A percentile compares a stretch with the other conserved stretches of the same genome.
phyloP scores from a whole-genome alignment of 2,888 invertebrate species.

The Doris montereyensis region DNA sequence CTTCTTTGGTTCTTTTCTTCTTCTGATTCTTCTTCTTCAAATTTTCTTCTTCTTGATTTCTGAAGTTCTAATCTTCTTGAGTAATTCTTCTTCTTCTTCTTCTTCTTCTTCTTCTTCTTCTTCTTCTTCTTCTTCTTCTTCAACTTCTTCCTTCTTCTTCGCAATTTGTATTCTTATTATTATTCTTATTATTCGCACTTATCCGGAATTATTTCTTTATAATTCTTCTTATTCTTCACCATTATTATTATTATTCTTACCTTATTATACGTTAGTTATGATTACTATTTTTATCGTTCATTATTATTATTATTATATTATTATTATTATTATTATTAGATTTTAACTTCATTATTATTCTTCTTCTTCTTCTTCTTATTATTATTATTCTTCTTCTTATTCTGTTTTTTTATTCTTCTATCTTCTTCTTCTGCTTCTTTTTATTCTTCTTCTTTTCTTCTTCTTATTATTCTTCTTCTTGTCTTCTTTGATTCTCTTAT shows the following conservation, averaged over 20 bases:
- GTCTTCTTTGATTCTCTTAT: constrained; percentile 11
- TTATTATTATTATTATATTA: too few species aligned
- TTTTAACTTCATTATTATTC: constrained; percentile 6
- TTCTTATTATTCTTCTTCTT: neutral
- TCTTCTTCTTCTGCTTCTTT: too few species aligned
- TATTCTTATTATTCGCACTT: constrained; percentile 20
- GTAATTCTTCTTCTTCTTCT: neutral
- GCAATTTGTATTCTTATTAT: neutral
- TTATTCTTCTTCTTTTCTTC: too few species aligned
- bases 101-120: constrained; percentile 15
- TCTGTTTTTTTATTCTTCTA: too few species aligned
- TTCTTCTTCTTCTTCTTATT: too few species aligned
- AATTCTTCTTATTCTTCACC: constrained; percentile 35
- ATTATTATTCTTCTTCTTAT: too few species aligned
- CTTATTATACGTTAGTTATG: neutral
- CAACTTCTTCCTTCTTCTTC: neutral
- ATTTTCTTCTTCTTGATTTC: neutral
- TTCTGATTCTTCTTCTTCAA: neutral
- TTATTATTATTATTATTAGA: constrained; percentile 5
- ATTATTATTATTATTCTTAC: neutral
- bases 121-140: neutral
- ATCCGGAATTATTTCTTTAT: constrained; percentile 26
- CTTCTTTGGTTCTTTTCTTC: neutral
- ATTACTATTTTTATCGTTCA: too few species aligned
- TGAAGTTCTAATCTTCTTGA: neutral